A percentile compares a stretch with the other conserved stretches of the same genome.
phyloP scores from a whole-genome alignment of 2,113 vertebrate genomes.

The Piaya cayana region DNA sequence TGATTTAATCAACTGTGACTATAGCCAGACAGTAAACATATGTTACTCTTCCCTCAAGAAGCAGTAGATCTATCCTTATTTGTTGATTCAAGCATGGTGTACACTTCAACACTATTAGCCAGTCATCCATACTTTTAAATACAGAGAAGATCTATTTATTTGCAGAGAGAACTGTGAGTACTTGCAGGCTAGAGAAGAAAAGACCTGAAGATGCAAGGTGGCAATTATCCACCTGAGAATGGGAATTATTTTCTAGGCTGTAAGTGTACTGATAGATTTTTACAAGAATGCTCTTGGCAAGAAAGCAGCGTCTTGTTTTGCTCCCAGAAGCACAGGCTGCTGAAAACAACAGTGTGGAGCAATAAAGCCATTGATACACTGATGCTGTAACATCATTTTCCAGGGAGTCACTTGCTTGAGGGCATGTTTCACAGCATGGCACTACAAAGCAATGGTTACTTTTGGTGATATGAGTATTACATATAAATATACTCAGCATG shows the following conservation, averaged over 20 bases:
- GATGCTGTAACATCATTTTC: conserved; percentile 36
- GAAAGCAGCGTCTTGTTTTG: background rate
- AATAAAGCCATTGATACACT: conserved; percentile 47
- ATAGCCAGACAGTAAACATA: conserved; percentile 39
- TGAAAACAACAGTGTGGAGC: conserved; percentile 2
- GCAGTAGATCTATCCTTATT: conserved; percentile 39
- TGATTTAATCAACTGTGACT: conserved; percentile 50
- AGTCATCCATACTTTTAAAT: conserved; percentile 37
- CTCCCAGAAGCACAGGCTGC: conserved; percentile 27
- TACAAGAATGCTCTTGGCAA: conserved; percentile 5
- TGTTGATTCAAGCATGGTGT: conserved; percentile 9
- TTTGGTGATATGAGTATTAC: conserved; percentile 38
- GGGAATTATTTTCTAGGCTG: background rate
- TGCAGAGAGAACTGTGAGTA: background rate
- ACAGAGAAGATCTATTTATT: background rate
- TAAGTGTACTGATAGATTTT: conserved; percentile 10
- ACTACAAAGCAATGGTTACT: conserved; percentile 42
- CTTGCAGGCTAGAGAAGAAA: background rate
- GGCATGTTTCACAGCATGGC: conserved; percentile 46
- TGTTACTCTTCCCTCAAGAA: conserved; percentile 4
- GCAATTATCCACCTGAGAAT: background rate
- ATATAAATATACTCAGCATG: conserved; percentile 44
- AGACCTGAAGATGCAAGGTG: background rate
- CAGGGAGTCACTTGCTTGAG: conserved; percentile 29
- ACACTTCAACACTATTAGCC: background rate